These are phyloP conservation scores for Pyralis farinalis DNA, from an alignment of 2,888 invertebrate genomes.

Conservation along the genomic window DNA sequence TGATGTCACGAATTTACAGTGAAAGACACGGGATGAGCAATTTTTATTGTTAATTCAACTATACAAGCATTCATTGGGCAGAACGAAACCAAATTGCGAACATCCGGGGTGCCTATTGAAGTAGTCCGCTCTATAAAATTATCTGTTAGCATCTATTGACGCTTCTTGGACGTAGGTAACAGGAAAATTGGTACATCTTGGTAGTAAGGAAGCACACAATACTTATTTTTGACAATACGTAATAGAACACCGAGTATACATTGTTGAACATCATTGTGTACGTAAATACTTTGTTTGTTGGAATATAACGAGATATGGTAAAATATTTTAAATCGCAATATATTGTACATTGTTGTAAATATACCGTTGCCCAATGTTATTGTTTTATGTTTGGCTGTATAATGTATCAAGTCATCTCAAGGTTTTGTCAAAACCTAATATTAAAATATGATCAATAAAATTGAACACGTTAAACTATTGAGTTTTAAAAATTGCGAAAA, in stretches of 20 bases:
- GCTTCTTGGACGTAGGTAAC: slow-evolving; percentile 38
- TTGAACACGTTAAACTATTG: too few species aligned
- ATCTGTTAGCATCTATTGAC: slow-evolving; percentile 43
- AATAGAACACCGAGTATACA: slow-evolving; percentile 40
- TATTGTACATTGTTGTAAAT: too few species aligned
- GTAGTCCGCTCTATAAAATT: slow-evolving; percentile 50
- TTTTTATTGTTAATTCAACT: slow-evolving; percentile 74
- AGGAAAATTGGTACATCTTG: slow-evolving; percentile 57
- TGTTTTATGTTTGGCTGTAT: too few species aligned
- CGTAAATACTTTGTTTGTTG: too few species aligned
- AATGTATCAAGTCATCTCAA: too few species aligned
- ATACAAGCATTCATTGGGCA: slow-evolving; percentile 67
- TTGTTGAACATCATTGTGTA: too few species aligned
- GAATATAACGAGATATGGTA: too few species aligned
- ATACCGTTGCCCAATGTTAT: too few species aligned
- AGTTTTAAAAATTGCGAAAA: too few species aligned
- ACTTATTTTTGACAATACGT: slow-evolving; percentile 27
- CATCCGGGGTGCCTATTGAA: slow-evolving; percentile 76
- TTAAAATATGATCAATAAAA: too few species aligned
- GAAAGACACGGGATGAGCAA: slow-evolving; percentile 66
- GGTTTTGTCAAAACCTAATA: too few species aligned
- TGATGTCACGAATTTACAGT: slow-evolving; percentile 11
- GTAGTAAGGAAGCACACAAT: slow-evolving; percentile 38
- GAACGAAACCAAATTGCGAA: slow-evolving; percentile 75
- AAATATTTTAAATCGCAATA: too few species aligned